Base-by-base conservation (phyloP, 2,888 invertebrate species). In the Latheticus oryzae region DNA sequence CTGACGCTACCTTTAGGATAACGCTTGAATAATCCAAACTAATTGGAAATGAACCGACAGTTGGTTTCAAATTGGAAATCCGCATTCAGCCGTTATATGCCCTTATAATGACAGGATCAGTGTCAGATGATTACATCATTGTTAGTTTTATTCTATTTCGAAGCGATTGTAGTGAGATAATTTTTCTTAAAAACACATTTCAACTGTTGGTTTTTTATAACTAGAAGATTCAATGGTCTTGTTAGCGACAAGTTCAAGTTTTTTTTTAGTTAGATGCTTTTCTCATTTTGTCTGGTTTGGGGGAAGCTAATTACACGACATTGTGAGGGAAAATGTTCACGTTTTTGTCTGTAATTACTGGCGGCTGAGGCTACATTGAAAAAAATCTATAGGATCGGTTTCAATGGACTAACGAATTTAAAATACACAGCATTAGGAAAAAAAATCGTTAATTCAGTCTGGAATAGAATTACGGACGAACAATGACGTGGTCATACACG, bases 101-200 rank as follows among this genome's bases (percentile, higher is more conserved):
- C 42, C 53, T 58, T 58, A 53, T 58, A 61, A 61, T 61, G 53
- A 50, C 37, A 38, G 58, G 54, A 58, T 52, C 52, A 47, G 47
- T 47, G 53, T 50, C 45, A 48, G 51, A 53, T 60, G 56, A 60
- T 60, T 56, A 56, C 58, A 42, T 43, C 58, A 58, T 58, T 58
- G 58, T 61, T 54, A 43, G 50, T 48, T 58, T 54, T 61, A 54
- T 57, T 48, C 51, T 23, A 52, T 28, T 21, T 9, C 16, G 8
- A 42, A 24, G 13, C 26, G 42, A 26, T 13, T 7, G 13, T 13
- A 21, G 11, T 16, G 30, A 4, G 21, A 38, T 23, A 38, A 38
- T 21, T 21, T 17, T 13, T 9, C 9, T 23, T 38, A 23, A 38
- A 38, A 38, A 38, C 13, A 17, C 38, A 8, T 38, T 38, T n/a